A percentile compares a stretch with the other conserved stretches of the same genome.
These are phyloP conservation scores for Parapristionchus giblindavisi DNA, from an alignment of 2,888 invertebrate genomes.

Conservation along the genomic window DNA sequence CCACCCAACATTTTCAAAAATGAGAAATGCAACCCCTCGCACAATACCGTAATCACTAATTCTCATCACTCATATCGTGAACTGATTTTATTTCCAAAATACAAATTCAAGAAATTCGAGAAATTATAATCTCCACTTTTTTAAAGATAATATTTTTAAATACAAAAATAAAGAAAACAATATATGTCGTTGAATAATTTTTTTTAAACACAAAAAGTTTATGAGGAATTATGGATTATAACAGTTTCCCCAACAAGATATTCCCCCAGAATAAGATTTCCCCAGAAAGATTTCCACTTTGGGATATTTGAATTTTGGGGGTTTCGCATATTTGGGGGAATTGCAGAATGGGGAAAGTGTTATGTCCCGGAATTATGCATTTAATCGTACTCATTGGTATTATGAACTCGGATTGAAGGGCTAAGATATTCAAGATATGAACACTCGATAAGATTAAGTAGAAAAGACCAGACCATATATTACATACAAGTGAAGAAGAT, in stretches of 20 bases:
- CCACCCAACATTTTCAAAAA: too few species aligned
- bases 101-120: too few species aligned
- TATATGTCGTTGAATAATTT: too few species aligned
- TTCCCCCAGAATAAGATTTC: too few species aligned
- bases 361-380: too few species aligned
- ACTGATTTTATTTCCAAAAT: not conserved
- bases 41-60: not conserved
- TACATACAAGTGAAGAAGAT: not conserved
- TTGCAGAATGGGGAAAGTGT: too few species aligned
- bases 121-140: too few species aligned
- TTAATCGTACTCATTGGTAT: too few species aligned
- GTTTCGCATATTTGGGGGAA: not conserved
- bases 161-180: too few species aligned
- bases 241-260: not conserved
- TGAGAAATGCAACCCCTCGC: not conserved
- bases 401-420: not conserved
- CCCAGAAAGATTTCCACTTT: too few species aligned
- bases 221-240: not conserved
- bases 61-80: slow-evolving; percentile 3
- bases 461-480: not conserved
- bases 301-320: too few species aligned
- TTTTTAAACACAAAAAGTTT: too few species aligned
- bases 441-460: not conserved
- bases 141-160: not conserved
- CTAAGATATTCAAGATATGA: not conserved